Conservation (phyloP, 2,113 vertebrate genomes). For the Oceanodroma tethys region DNA sequence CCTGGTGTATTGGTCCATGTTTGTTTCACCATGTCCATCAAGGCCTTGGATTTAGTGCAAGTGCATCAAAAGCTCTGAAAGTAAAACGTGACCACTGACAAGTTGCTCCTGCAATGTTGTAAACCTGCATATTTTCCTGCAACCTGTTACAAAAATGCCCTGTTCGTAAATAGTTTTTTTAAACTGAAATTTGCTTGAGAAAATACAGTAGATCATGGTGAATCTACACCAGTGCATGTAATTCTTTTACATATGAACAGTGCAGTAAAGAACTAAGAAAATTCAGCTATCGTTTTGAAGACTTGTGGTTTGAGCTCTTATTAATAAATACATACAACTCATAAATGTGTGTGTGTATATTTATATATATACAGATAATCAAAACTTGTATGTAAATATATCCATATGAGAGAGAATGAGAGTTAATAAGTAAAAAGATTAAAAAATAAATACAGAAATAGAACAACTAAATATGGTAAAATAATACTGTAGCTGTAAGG, state of each 20-base stretch:
- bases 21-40: not conserved
- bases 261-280: not conserved
- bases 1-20: not conserved
- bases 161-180: not conserved
- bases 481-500: not conserved
- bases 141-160: not conserved
- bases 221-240: not conserved
- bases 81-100: not conserved
- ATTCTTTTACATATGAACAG: not conserved
- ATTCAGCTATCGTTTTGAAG: not conserved
- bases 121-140: not conserved
- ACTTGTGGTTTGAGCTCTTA: not conserved
- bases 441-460: not conserved
- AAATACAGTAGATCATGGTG: not conserved
- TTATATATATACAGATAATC: not conserved
- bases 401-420: fast-evolving
- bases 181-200: not conserved
- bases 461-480: not conserved
- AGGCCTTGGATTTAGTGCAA: not conserved
- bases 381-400: not conserved
- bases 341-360: not conserved
- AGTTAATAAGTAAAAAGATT: not conserved
- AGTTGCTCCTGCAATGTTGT: not conserved
- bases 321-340: not conserved
- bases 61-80: not conserved